A percentile compares a stretch with the other conserved stretches of the same genome.
Evolutionary conservation across 2,888 invertebrate genomes (phyloP).

Genomic region (Temnothorax rugatulus): DNA sequence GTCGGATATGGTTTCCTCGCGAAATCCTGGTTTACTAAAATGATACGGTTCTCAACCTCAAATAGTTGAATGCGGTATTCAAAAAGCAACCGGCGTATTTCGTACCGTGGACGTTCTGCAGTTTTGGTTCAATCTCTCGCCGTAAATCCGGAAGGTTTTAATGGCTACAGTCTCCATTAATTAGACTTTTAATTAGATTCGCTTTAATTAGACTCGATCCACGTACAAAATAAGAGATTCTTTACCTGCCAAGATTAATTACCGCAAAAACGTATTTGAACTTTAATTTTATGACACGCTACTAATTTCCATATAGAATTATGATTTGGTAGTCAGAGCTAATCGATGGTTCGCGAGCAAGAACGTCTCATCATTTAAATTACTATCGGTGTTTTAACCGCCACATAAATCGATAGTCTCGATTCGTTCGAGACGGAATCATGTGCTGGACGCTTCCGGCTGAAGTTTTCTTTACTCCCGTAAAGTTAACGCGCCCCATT

Average conservation of each 20-base stretch:
- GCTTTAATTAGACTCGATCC: not conserved
- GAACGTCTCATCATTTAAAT: not conserved
- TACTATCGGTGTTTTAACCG: conserved; percentile 1
- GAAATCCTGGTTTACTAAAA: conserved; percentile 31
- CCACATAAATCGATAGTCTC: conserved; percentile 17
- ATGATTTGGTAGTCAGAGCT: not conserved
- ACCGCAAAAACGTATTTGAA: not conserved
- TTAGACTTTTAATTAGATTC: not conserved
- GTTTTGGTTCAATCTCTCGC: not conserved
- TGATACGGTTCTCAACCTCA: not conserved
- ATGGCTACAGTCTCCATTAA: not conserved
- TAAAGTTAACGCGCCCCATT: not conserved
- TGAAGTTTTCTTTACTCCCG: not conserved
- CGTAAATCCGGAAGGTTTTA: not conserved
- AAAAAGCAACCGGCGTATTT: not conserved
- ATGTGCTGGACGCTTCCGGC: not conserved
- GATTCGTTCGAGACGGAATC: conserved; percentile 9
- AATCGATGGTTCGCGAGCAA: conserved; percentile 14
- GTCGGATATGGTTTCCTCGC: conserved; percentile 10
- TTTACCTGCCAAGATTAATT: not conserved
- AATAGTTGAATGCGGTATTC: conserved; percentile 1
- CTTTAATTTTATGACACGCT: not conserved
- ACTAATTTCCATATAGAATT: not conserved
- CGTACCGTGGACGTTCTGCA: not conserved
- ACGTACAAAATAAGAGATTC: not conserved